These are phyloP conservation scores for Chunga burmeisteri DNA, from an alignment of 2,113 vertebrate species.

Conservation along the genomic window DNA sequence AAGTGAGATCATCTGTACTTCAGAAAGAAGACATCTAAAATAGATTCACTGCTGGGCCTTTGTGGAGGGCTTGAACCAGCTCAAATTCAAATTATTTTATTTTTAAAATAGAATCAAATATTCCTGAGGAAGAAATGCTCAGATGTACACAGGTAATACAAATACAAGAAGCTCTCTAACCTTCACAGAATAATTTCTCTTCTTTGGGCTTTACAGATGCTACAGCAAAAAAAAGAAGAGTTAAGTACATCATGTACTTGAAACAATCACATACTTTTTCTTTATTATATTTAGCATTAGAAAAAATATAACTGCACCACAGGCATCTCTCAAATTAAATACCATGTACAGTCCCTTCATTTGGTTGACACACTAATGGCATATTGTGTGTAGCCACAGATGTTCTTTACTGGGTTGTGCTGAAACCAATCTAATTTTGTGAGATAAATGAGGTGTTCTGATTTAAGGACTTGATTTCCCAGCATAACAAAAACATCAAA, in stretches of 20 bases:
- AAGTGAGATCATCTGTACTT: neutral
- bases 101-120: neutral
- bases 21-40: neutral
- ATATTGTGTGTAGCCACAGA: neutral
- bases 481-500: neutral
- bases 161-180: neutral
- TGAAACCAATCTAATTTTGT: constrained; percentile 3
- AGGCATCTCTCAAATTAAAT: constrained; percentile 22
- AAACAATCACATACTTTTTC: neutral
- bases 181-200: neutral
- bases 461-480: constrained; percentile 25
- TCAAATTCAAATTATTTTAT: neutral
- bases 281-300: neutral
- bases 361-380: neutral
- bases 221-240: neutral
- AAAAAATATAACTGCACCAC: neutral
- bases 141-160: neutral
- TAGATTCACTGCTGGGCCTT: neutral
- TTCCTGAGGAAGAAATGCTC: neutral
- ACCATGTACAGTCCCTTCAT: neutral
- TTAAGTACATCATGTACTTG: neutral
- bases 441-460: constrained; percentile 12
- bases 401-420: neutral
- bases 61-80: neutral
- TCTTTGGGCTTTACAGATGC: neutral